Percentiles rank a stretch among this genome's conserved stretches.
Conservation (phyloP, 1,140 invertebrate genomes). For the Maconellicoccus hirsutus region DNA sequence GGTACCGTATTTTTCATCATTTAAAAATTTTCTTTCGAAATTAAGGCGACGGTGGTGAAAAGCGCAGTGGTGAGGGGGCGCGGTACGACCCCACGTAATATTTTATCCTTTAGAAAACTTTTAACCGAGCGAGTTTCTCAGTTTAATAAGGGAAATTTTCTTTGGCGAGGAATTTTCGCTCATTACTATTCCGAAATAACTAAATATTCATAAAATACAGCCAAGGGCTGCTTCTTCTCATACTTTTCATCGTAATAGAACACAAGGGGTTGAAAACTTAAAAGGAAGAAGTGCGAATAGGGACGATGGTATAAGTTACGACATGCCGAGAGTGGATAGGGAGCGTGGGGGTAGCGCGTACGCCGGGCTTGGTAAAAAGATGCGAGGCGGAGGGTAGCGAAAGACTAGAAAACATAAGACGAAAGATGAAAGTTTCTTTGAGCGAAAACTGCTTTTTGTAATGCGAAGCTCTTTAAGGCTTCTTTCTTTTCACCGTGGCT, state of each 20-base stretch:
- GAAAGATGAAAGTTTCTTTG: constrained; percentile 9
- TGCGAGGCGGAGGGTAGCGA: not conserved
- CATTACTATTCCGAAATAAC: constrained; percentile 5
- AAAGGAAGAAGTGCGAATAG: constrained; percentile 3
- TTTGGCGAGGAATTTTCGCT: not conserved
- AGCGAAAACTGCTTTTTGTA: not conserved
- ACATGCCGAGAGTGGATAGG: not conserved
- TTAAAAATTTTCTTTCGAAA: no score
- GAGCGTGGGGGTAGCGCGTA: not conserved
- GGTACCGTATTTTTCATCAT: no score
- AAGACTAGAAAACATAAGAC: not conserved
- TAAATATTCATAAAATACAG: constrained; percentile 10
- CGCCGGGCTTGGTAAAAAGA: no score
- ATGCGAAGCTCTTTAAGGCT: constrained; percentile 7
- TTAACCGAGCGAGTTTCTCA: not conserved
- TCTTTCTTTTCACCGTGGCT: not conserved
- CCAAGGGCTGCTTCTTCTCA: constrained; percentile 6
- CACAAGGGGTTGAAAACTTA: constrained; percentile 3
- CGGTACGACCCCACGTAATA: not conserved
- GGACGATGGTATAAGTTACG: not conserved
- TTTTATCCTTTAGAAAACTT: constrained; percentile 9
- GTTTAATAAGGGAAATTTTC: constrained; percentile 4
- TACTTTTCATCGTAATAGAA: not conserved
- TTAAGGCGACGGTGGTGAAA: no score
- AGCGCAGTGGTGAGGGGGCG: no score